A percentile compares a stretch with the other conserved stretches of the same genome.
These are phyloP conservation scores for Drosophila santomea DNA, from an alignment of 1,140 invertebrate species.

Conservation along the genomic window DNA sequence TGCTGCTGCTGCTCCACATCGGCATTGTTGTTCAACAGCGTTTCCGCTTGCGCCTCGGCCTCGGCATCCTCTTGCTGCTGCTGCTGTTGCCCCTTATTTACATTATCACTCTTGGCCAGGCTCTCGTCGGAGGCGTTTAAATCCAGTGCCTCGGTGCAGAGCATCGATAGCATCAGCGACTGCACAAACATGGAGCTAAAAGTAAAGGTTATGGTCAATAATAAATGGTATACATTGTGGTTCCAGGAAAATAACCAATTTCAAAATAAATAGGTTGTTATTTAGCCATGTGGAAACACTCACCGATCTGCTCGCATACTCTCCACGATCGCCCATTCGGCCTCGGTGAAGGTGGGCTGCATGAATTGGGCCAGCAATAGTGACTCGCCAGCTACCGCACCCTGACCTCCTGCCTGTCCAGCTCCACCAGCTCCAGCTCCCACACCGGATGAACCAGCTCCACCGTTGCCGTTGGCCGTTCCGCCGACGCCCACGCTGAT, in stretches of 20 bases:
- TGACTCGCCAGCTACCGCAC: conserved; percentile 55
- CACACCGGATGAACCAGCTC: conserved; percentile 24
- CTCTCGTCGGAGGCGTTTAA: conserved; percentile 56
- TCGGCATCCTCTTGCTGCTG: conserved; percentile 57
- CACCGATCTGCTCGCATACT: conserved; percentile 81
- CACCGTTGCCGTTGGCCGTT: conserved; percentile 47
- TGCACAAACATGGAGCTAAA: conserved; percentile 81
- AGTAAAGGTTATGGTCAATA: neutral
- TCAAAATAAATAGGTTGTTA: no score
- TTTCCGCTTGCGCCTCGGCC: conserved; percentile 72
- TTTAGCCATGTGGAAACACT: neutral
- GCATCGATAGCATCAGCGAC: conserved; percentile 73
- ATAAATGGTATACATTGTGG: neutral
- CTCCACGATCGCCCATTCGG: conserved; percentile 78
- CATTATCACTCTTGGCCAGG: conserved; percentile 83
- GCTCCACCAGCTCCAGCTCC: conserved; percentile 28
- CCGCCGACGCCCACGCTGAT: conserved; percentile 70
- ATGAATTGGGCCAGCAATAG: conserved; percentile 82
- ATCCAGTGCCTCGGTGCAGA: conserved; percentile 66
- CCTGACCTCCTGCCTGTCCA: conserved; percentile 52
- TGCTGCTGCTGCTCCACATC: conserved; percentile 65
- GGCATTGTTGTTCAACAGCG: conserved; percentile 79
- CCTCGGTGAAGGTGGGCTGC: conserved; percentile 79
- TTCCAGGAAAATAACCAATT: neutral
- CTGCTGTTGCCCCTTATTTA: conserved; percentile 80